A percentile compares a stretch with the other conserved stretches of the same genome.
phyloP scores from a whole-genome alignment of 2,113 vertebrate species.

The Stegastes partitus region DNA sequence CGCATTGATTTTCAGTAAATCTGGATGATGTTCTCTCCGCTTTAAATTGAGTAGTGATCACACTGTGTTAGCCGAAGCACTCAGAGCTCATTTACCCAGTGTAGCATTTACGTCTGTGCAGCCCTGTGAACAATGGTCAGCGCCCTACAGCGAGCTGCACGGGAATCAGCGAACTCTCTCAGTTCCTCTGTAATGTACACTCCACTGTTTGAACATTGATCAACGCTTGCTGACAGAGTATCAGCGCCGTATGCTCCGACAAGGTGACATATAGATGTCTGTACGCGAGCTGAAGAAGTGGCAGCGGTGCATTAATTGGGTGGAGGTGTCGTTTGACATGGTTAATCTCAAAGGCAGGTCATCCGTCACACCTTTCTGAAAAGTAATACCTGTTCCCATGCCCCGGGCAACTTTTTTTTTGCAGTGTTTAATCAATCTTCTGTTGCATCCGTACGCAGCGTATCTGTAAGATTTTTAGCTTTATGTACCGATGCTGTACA shows the following conservation, averaged over 20 bases:
- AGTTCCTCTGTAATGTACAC: not conserved
- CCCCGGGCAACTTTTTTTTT: not conserved
- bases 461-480: conserved; percentile 22
- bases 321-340: conserved; percentile 38
- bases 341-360: conserved; percentile 33
- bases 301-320: conserved; percentile 41
- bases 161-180: not conserved
- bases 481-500: conserved; percentile 16
- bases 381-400: conserved; percentile 22
- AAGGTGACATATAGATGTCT: conserved; percentile 19
- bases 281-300: conserved; percentile 5
- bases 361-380: conserved; percentile 28
- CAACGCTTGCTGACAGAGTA: not conserved
- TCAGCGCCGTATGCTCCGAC: conserved; percentile 1
- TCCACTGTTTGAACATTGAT: not conserved
- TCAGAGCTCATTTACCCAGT: not conserved
- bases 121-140: not conserved
- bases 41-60: not conserved
- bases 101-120: not conserved
- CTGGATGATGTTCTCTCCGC: not conserved
- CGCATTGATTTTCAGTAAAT: conserved; percentile 1
- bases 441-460: conserved; percentile 13
- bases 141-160: not conserved
- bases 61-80: too few species aligned
- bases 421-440: conserved; percentile 37